Base-by-base conservation (phyloP, 2,888 invertebrate species). In the Agrotis segetum region DNA sequence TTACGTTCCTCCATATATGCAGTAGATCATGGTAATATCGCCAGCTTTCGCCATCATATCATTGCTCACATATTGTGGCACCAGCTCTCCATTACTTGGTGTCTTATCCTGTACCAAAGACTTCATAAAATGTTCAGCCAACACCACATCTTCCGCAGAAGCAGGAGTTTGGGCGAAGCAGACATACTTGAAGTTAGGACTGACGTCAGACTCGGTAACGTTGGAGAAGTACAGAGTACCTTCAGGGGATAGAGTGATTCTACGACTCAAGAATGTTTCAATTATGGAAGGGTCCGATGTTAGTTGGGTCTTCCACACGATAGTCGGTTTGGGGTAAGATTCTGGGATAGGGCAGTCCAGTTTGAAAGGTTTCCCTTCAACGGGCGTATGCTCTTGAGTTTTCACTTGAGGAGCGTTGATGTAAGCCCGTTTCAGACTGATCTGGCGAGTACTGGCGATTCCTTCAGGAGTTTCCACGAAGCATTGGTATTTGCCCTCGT, bases 1-100 rank as follows among this genome's bases (percentile, higher is more conserved):
- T 93, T 64, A 95, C 95, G 90, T 92, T 74, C 95, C 94, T 58
- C 94, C 94, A 66, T 92, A 95, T 52, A 95, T 93, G 81, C 95
- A 95, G 87, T 93, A 95, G 17, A 95, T 86, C 85, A 88, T 90
- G 0, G 91, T 92, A 0, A 87, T 82, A 6, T 91, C 88, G 0
- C 93, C 94, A 29, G 87, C 90, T 49, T 88, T 89, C 0, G 88
- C 91, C 0, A 89, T 84, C 67, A 90, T 85, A 64, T 95, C 91
- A 0, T 86, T 85, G 71, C 92, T 94, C 2, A 92, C 78, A 53
- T 93, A 95, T 71, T 92, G 93, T 6, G 90, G 89, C 0, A 90
- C 85, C 62, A 94, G 71, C 29, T 93, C 92, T 1, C 91, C 88
- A 50, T 91, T 85, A 3, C 87, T 87, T 0, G 85, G 79, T 7